Evolutionary conservation across 2,797 vertebrate species (phyloP), one percentile per base, ranked within the genome.

Genomic region (Hyperoplus lanceolatus): DNA sequence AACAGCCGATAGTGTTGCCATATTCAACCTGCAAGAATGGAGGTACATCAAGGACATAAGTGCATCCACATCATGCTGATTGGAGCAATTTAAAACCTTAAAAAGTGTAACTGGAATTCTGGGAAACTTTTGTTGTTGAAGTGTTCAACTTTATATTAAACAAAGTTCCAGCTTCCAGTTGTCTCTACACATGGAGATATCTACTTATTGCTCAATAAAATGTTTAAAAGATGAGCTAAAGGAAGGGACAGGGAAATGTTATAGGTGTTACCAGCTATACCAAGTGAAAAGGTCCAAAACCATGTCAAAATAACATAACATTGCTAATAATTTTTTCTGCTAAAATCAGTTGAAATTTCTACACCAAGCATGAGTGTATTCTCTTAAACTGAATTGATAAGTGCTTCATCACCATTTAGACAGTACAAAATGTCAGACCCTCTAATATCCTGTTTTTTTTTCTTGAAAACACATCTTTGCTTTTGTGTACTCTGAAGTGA

Each of bases 1-100:
- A 4, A 29, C 21, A 50, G 41, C 58, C 2, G 55, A 48, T 29
- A 50, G 45, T 13, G 84, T 72, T 15, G 85, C 82, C 90, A 92
- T 92, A 0, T 10, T 85, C 3, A 76, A 13, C 50, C 89, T 88
- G 53, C 1, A 38, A 2, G 43, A 13, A 5, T 8, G 16, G 41
- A 46, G 12, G 36, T 21, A 21, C 21, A 21, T 21, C 21, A 21
- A 21, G 21, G 21, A 21, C 21, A 21, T 21, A 21, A 21, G 21
- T 21, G 1, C 21, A 21, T 21, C 21, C 21, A 21, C 21, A 21
- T 21, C 21, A 1, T 42, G 3, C 7, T 1, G 13, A 42, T 8
- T 1, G 8, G 14, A 29, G 7, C 3, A 7, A n/a, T 8, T 46
- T 46, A 8, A 38, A 16, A 10, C 2, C 36, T 4, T 48, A 36